Evolutionary conservation across 2,888 invertebrate genomes (phyloP).

Genomic region (Leptinotarsa rubiginosa): DNA sequence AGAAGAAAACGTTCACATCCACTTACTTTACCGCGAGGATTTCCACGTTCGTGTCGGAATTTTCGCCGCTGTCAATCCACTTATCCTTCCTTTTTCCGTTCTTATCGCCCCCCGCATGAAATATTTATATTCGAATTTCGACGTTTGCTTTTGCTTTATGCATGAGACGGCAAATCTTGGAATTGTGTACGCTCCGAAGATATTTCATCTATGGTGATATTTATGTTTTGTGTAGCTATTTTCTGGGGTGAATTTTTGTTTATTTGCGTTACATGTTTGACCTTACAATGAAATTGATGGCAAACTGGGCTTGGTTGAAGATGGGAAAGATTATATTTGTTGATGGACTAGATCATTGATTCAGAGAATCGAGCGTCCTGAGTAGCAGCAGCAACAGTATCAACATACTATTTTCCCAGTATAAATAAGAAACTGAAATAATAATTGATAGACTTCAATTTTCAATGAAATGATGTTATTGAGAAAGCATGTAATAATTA

Average conservation of each 20-base stretch:
- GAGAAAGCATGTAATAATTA: too few species aligned
- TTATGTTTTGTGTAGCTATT: slow-evolving; percentile 23
- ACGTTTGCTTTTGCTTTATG: slow-evolving; percentile 40
- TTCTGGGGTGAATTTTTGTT: slow-evolving; percentile 3
- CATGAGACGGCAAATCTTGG: slow-evolving; percentile 44
- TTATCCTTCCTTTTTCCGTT: slow-evolving; percentile 45
- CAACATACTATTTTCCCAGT: too few species aligned
- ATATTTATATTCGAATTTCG: slow-evolving; percentile 54
- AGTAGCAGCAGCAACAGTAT: too few species aligned
- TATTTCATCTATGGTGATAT: slow-evolving; percentile 33
- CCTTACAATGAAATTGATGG: background rate
- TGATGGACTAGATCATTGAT: too few species aligned
- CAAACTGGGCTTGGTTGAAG: background rate
- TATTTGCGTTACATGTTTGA: background rate
- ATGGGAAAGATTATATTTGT: too few species aligned
- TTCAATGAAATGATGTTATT: too few species aligned
- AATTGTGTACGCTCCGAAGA: slow-evolving; percentile 25
- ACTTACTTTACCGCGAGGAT: slow-evolving; percentile 57
- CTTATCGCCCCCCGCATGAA: slow-evolving; percentile 49
- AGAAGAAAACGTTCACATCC: slow-evolving; percentile 57
- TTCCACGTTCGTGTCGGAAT: slow-evolving; percentile 46
- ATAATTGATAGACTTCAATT: too few species aligned
- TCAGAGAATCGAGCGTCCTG: too few species aligned
- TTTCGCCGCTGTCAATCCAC: slow-evolving; percentile 50
- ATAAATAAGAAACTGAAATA: too few species aligned